Base-by-base conservation (phyloP, 2,888 invertebrate species). In the Smittia aterrima region DNA sequence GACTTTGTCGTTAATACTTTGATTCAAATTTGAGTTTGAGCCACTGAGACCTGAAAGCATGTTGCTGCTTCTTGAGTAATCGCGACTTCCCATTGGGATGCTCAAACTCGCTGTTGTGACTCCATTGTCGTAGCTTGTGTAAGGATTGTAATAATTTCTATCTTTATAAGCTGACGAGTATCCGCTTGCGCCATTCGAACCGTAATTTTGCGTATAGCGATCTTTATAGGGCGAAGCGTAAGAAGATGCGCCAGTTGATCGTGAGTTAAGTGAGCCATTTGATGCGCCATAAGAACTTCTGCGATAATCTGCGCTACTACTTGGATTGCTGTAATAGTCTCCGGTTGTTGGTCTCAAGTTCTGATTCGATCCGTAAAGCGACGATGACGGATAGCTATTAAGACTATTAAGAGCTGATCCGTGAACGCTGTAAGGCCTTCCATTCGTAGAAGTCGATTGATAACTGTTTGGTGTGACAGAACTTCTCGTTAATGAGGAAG, bases 51-150 rank as follows among this genome's bases (percentile, higher is more conserved):
- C 66, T 2, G 83, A 81, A 67, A 81, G 16, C 27, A 74, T 25
- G 75, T 75, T 74, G 74, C 76, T 68, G 6, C 16, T 64, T 67
- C 76, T 58, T 11, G 76, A 75, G 74, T 79, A 80, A 13, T 80
- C 76, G 75, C 79, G 79, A 27, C 38, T 20, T 13, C 76, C 75
- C 67, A 77, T 72, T 24, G 77, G 76, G 18, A 83, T 77, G 75
- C 80, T 83, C 11, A 83, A 77, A 7, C 83, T 82, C 9, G 83
- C 83, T n/a, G 83, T 83, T 7, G 83, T 83, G 16, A 83, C 79
- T 24, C 83, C 83, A 77, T 83, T 83, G 75, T 83, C 83, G 77
- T 83, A 83, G 75, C 74, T 66, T 74, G 75, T 32, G 62, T 74
- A 74, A n/a, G 74, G 74, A 74, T 18, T 74, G 27, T 66, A 66